Conservation (phyloP, 2,888 invertebrate genomes). For the Mesodorylaimus sp. region DNA sequence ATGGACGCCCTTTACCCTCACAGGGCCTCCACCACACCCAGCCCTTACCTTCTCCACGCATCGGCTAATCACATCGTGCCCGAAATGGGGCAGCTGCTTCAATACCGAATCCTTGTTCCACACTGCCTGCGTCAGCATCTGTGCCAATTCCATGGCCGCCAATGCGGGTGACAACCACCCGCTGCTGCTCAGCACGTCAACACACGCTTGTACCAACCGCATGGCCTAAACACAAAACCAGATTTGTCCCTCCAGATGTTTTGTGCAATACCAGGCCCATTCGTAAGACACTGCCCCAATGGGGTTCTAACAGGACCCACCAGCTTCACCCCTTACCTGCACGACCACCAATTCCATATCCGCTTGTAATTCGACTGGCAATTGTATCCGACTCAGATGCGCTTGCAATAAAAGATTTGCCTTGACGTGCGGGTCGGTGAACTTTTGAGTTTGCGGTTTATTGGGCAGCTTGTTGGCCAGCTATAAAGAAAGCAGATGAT, state of each 20-base stretch:
- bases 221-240: slow-evolving; percentile 20
- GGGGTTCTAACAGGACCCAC: background rate
- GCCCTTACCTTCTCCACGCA: slow-evolving; percentile 61
- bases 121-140: slow-evolving; percentile 99
- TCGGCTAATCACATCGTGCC: slow-evolving; percentile 61
- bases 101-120: slow-evolving; percentile 97
- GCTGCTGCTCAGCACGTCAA: slow-evolving; percentile 75
- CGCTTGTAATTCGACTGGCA: slow-evolving; percentile 85
- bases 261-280: slow-evolving; percentile 13
- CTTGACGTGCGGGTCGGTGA: slow-evolving; percentile 89
- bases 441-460: slow-evolving; percentile 56
- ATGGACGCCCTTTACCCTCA: too few relatives aligned
- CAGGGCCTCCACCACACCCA: too few relatives aligned
- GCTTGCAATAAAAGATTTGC: slow-evolving; percentile 86
- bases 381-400: slow-evolving; percentile 74
- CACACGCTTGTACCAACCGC: slow-evolving; percentile 52
- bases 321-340: slow-evolving; percentile 37
- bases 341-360: slow-evolving; percentile 77
- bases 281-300: background rate
- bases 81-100: slow-evolving; percentile 89
- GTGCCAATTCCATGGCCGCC: slow-evolving; percentile 96
- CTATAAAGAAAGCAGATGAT: slow-evolving; percentile 14
- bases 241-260: background rate
- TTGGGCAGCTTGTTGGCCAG: slow-evolving; percentile 41
- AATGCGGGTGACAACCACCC: slow-evolving; percentile 97